These are phyloP conservation scores for Biston stratarius DNA, from an alignment of 2,888 invertebrate genomes.

Conservation along the genomic window DNA sequence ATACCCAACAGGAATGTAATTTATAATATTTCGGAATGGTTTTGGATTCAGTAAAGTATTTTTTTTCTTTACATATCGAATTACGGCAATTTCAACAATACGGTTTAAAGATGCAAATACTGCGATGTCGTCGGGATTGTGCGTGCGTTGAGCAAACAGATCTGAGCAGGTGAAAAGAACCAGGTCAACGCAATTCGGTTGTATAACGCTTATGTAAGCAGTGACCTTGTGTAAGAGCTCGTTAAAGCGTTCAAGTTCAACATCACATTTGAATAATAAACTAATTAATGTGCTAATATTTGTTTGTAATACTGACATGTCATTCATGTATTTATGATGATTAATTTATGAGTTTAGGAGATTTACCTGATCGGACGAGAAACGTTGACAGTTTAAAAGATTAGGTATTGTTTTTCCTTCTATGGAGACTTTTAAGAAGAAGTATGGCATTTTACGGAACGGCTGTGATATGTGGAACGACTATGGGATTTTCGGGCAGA, in stretches of 20 bases:
- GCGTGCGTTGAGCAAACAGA: slow-evolving; percentile 41
- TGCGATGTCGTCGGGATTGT: slow-evolving; percentile 17
- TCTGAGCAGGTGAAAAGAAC: slow-evolving; percentile 49
- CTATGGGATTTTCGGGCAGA: no score
- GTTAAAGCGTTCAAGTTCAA: slow-evolving; percentile 67
- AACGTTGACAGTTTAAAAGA: no score
- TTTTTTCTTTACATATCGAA: no score
- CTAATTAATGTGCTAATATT: slow-evolving; percentile 22
- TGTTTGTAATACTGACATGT: slow-evolving; percentile 16
- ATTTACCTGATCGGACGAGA: not conserved
- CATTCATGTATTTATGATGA: not conserved
- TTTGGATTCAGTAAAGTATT: no score
- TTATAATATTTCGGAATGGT: no score
- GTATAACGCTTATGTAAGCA: slow-evolving; percentile 61
- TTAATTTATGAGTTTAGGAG: not conserved
- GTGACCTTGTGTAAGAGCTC: slow-evolving; percentile 68
- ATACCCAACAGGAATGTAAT: no score
- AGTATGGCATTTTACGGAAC: no score
- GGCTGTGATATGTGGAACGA: no score
- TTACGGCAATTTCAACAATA: no score
- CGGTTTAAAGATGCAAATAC: no score
- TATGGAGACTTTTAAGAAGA: no score
- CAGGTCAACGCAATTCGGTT: slow-evolving; percentile 53
- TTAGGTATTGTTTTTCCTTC: no score
- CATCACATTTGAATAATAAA: slow-evolving; percentile 36